These are phyloP conservation scores for Drosophila meridiana DNA, from an alignment of 2,888 invertebrate genomes.

Conservation along the genomic window DNA sequence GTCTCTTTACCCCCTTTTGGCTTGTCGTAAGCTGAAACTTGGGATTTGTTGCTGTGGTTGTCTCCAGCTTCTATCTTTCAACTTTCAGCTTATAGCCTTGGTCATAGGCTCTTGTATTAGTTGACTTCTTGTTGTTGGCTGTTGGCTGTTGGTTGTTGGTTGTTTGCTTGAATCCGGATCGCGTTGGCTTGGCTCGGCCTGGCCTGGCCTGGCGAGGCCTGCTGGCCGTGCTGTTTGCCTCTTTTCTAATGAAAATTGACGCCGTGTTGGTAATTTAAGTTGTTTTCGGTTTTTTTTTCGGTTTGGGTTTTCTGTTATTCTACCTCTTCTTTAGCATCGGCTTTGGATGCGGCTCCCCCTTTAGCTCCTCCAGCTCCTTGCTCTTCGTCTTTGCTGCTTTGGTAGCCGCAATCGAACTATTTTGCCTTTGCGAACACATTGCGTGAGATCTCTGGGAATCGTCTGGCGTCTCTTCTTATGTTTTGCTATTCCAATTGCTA, in stretches of 20 bases:
- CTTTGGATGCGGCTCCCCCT: not conserved
- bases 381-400: conserved; percentile 11
- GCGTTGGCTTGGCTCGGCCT: conserved; percentile 34
- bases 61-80: conserved; percentile 45
- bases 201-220: conserved; percentile 2
- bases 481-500: conserved; percentile 32
- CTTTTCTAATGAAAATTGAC: conserved; percentile 79
- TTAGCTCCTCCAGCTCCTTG: not conserved
- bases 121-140: conserved; percentile 16
- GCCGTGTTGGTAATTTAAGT: conserved; percentile 79
- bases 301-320: conserved; percentile 40
- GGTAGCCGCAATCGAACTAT: conserved; percentile 52
- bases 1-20: not conserved
- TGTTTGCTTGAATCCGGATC: conserved; percentile 68
- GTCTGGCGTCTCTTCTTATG: conserved; percentile 11
- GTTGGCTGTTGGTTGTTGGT: conserved; percentile 13
- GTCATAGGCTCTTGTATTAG: conserved; percentile 37
- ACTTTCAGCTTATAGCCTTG: conserved; percentile 35
- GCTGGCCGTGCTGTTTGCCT: conserved; percentile 50
- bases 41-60: conserved; percentile 46
- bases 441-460: conserved; percentile 63
- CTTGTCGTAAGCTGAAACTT: conserved; percentile 59
- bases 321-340: not conserved
- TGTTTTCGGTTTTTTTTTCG: conserved; percentile 67
- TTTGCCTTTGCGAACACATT: conserved; percentile 43